Conservation (phyloP, 2,113 vertebrate species). For the Tachysurus fulvidraco region DNA sequence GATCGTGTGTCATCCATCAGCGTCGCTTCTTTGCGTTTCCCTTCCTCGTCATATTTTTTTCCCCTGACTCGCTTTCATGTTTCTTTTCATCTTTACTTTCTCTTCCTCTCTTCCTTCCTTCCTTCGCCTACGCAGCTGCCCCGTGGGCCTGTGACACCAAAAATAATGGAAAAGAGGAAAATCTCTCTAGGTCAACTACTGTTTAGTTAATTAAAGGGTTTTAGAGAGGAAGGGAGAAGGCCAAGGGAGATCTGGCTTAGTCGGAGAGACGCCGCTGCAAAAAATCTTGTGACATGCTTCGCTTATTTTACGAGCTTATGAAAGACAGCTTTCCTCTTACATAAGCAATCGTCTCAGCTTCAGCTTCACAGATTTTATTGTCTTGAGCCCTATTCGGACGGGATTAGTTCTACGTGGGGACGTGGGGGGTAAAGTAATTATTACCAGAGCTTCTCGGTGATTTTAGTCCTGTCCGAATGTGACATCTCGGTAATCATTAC, state of each 20-base stretch:
- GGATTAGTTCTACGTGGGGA: no score
- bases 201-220: constrained; percentile 37
- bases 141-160: constrained; percentile 50
- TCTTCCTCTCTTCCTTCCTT: constrained; percentile 35
- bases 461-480: no score
- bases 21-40: not conserved
- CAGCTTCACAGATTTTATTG: not conserved
- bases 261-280: not conserved
- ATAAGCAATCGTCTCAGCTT: not conserved
- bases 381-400: no score
- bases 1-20: constrained; percentile 34
- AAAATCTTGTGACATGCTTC: not conserved
- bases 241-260: not conserved
- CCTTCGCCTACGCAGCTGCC: constrained; percentile 44
- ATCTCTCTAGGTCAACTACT: not conserved
- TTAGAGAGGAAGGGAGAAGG: not conserved
- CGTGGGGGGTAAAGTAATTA: no score
- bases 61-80: not conserved
- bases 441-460: no score
- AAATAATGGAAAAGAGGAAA: constrained; percentile 61
- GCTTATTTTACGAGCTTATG: not conserved
- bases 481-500: no score
- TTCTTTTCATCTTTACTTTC: constrained; percentile 40
- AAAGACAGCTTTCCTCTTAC: not conserved
- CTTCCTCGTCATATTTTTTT: constrained; percentile 5